Base-by-base conservation (phyloP, 53 echinoderm and acorn worm genomes). In the Holothuria scabra region DNA sequence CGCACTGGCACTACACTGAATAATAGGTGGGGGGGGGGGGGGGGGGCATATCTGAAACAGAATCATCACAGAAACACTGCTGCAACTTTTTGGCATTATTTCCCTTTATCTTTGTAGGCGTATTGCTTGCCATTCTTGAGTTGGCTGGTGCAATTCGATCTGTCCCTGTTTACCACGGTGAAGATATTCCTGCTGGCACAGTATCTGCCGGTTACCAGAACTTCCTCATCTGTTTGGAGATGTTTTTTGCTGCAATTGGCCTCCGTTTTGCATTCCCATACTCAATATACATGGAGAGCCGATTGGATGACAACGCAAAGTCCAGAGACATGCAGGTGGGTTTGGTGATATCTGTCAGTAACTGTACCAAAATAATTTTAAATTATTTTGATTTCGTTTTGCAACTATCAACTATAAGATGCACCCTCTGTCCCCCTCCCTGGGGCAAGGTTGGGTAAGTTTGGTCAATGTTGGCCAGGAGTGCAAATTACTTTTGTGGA, bases 161-260 rank as follows among this genome's bases (percentile, higher is more conserved):
- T 26, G 90, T 91, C 28, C 89, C 75, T 25, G 66, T 88, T 16
- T 88, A 86, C 33, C 92, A 92, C 46, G 88, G 83, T 3, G 87
- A 82, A 37, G 85, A 76, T 46, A 94, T 92, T 3, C 84, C 68
- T 28, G 87, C 93, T 0, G 97, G 97, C 32, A 92, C 94, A 12
- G 97, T 97, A n/a, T 97, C 97, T 14, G 97, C 97, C 16, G 97
- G 97, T 24, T 97, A 93, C 49, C 97, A 97, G 90, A 97, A 97
- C 86, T 97, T 97, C 92, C 87, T 97, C 58, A 88, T 97, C 80
- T 97, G 97, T 25, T 92, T 97, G 62, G 97, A 97, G 89, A 97
- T 97, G 97, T 97, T 97, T 87, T 97, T 97, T 83, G 94, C 94
- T 44, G 97, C 97, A 41, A 86, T 97, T 58, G 97, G 93, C 12